These are phyloP conservation scores for Trididemnum clinides DNA, from an alignment of 23 tunicate genomes.

Conservation along the genomic window DNA sequence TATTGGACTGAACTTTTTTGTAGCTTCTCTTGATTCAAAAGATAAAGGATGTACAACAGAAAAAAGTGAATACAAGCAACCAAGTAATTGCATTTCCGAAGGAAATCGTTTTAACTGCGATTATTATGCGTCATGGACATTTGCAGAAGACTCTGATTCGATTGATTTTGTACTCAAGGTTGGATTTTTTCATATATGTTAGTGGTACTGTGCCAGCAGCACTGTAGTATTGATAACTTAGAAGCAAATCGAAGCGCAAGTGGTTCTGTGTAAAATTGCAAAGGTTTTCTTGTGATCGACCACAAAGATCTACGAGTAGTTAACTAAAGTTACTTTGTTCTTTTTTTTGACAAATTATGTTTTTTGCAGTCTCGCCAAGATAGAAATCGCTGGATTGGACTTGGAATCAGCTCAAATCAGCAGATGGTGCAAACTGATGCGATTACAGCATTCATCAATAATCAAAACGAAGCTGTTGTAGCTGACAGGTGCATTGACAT, in stretches of 20 bases:
- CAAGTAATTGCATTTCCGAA: background rate
- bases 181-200: too few species aligned
- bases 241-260: too few species aligned
- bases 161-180: slow-evolving; percentile 25
- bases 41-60: background rate
- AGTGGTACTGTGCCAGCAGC: too few species aligned
- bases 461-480: slow-evolving; percentile 27
- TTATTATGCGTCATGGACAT: slow-evolving; percentile 1
- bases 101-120: slow-evolving; percentile 27
- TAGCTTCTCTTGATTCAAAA: too few species aligned
- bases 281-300: too few species aligned
- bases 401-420: slow-evolving; percentile 53
- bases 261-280: too few species aligned
- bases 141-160: background rate
- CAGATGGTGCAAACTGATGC: slow-evolving; percentile 56
- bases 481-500: slow-evolving; percentile 32
- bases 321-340: too few species aligned
- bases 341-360: too few species aligned
- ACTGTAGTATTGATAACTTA: too few species aligned
- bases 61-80: background rate
- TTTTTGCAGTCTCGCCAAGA: slow-evolving; percentile 30
- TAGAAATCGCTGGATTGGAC: slow-evolving; percentile 35
- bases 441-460: slow-evolving; percentile 35
- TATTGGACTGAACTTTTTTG: too few species aligned
- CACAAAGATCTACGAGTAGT: too few species aligned